A percentile compares a stretch with the other conserved stretches of the same genome.
phyloP scores from a whole-genome alignment of 2,888 invertebrate genomes.

The Strigamia maritima region DNA sequence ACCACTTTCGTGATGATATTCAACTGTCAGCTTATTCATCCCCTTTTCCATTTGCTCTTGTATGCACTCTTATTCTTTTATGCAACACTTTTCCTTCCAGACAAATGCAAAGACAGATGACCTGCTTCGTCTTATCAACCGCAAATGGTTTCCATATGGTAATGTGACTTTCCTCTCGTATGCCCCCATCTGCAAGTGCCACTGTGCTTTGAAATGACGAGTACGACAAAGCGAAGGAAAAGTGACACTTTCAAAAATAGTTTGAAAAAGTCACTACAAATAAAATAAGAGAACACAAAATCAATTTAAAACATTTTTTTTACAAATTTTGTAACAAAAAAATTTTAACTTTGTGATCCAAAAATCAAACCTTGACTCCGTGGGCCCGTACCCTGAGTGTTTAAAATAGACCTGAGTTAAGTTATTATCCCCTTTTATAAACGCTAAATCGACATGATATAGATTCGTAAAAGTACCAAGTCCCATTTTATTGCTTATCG shows the following conservation, averaged over 20 bases:
- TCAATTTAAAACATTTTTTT: slow-evolving; percentile 19
- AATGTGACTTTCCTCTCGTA: slow-evolving; percentile 30
- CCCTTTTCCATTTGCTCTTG: slow-evolving; percentile 32
- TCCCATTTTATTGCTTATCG: slow-evolving; percentile 16
- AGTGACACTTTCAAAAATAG: slow-evolving; percentile 13
- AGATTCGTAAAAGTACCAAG: slow-evolving; percentile 7
- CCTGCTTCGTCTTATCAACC: slow-evolving; percentile 34
- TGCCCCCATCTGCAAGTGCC: slow-evolving; percentile 31
- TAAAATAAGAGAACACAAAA: neutral
- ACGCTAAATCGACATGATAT: slow-evolving; percentile 13
- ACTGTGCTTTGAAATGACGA: neutral
- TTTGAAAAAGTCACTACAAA: neutral
- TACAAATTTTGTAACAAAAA: neutral
- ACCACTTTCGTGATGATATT: slow-evolving; percentile 26
- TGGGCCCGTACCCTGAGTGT: neutral
- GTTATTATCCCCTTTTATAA: neutral
- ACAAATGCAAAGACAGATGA: slow-evolving; percentile 34
- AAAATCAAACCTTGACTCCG: no score
- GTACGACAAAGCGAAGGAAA: slow-evolving; percentile 9
- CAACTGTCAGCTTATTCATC: slow-evolving; percentile 30
- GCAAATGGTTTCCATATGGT: slow-evolving; percentile 34
- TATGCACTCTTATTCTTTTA: slow-evolving; percentile 32
- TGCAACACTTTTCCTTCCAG: slow-evolving; percentile 31
- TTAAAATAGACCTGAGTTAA: neutral
- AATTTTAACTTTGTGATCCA: no score